These are phyloP conservation scores for Plecotus auritus DNA, from an alignment of 2,113 vertebrate genomes.

Conservation along the genomic window DNA sequence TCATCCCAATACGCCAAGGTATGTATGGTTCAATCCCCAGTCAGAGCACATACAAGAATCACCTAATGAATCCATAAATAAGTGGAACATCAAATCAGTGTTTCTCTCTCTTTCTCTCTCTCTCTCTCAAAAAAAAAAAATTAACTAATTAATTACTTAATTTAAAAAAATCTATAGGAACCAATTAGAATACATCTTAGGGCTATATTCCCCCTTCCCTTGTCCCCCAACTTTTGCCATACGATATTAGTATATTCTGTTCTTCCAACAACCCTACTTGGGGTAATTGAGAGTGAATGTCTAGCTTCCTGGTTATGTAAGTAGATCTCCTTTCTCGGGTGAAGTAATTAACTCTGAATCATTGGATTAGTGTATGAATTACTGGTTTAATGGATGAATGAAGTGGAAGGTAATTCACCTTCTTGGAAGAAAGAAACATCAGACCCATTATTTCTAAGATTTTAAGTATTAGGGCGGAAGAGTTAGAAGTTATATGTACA, in stretches of 20 bases:
- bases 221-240: neutral
- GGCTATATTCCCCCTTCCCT: neutral
- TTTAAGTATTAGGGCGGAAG: conserved; percentile 11
- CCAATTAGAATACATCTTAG: neutral
- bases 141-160: neutral
- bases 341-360: conserved; percentile 47
- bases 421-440: conserved; percentile 51
- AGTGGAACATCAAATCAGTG: neutral
- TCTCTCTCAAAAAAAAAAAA: neutral
- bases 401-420: conserved; percentile 46
- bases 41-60: neutral
- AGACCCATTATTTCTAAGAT: conserved; percentile 50
- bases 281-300: neutral
- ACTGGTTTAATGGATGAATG: conserved; percentile 13
- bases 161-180: too few species aligned
- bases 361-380: conserved; percentile 38
- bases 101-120: neutral
- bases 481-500: neutral
- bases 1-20: neutral
- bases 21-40: neutral
- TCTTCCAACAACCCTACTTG: neutral
- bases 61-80: neutral
- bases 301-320: conserved; percentile 41
- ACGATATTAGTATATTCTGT: neutral
- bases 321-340: conserved; percentile 6